These are phyloP conservation scores for Acanthisitta chloris DNA, from an alignment of 2,113 vertebrate species.

Conservation along the genomic window DNA sequence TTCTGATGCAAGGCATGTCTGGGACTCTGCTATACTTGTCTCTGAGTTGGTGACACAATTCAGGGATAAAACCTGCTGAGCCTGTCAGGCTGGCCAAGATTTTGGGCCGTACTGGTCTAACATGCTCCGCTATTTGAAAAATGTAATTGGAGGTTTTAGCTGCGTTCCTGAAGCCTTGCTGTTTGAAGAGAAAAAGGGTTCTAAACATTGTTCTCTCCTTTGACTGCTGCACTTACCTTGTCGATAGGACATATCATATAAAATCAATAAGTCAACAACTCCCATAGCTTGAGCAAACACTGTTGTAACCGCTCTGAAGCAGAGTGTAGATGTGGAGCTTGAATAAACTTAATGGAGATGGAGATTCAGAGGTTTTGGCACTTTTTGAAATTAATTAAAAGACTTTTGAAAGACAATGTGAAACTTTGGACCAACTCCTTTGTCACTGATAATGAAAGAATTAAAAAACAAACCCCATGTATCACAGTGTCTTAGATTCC, in stretches of 20 bases:
- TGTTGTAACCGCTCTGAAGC: neutral
- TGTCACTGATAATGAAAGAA: neutral
- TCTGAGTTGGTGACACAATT: constrained; percentile 12
- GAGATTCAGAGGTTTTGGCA: neutral
- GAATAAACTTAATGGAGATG: neutral
- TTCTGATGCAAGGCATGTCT: constrained; percentile 1
- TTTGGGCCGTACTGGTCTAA: constrained; percentile 44
- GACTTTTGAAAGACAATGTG: neutral
- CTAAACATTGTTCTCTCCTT: neutral
- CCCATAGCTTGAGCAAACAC: neutral
- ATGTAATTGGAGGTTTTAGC: constrained; percentile 49
- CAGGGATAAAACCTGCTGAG: constrained; percentile 34
- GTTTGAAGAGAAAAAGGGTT: neutral
- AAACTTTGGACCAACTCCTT: neutral
- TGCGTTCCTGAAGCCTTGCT: neutral
- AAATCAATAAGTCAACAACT: neutral
- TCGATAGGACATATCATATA: neutral
- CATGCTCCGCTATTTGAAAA: constrained; percentile 56
- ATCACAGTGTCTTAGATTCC: neutral
- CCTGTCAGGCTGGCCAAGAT: constrained; percentile 14
- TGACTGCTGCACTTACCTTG: neutral
- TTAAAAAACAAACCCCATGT: neutral
- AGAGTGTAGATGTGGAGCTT: neutral
- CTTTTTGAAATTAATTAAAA: neutral
- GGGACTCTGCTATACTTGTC: neutral